Base-by-base conservation (phyloP, 2,113 vertebrate genomes). In the Acrocephalus arundinaceus region DNA sequence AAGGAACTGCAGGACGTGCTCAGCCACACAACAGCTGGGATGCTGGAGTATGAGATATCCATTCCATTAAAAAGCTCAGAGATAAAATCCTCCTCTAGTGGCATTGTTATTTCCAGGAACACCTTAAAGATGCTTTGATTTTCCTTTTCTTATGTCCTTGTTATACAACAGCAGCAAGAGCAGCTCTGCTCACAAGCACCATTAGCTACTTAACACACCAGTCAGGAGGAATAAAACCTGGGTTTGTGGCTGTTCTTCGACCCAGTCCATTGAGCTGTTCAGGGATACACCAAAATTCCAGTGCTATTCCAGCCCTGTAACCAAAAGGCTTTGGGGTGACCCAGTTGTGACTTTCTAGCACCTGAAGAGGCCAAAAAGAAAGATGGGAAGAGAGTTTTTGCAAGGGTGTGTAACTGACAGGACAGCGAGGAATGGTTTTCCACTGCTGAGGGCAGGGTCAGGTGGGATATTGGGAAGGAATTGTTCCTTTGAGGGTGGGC, bases 91-190 rank as follows among this genome's bases (percentile, higher is more conserved):
- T 95, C 70, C 58, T 82, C 93, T 7, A 31, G 33, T 1, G 0
- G 49, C 85, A 85, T 51, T 94, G 86, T 83, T 83, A 65, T 92
- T 94, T 94, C 55, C 95, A 95, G 66, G 46, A 88, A 76, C 75
- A 78, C 66, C 89, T 92, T 89, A 65, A 89, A 91, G 81, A 72
- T 8, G 14, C 41, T 96, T 85, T 93, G 74, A 76, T 89, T 96
- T 90, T 85, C 87, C 84, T 67, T 93, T 72, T 63, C 77, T 78
- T 71, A 2, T 28, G 57, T 74, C 70, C 77, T 94, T 67, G 84
- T 78, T 81, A 52, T 2, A 93, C 73, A 92, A 85, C 85, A 94
- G 86, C 48, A 86, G 45, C 35, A 67, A 70, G 68, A 91, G 59
- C 87, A 89, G 84, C 83, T 92, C 89, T 94, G 86, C 83, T 85